A percentile compares a stretch with the other conserved stretches of the same genome.
Conservation (phyloP, 92 coral and sea anemone species). For the Nematostella vectensis region DNA sequence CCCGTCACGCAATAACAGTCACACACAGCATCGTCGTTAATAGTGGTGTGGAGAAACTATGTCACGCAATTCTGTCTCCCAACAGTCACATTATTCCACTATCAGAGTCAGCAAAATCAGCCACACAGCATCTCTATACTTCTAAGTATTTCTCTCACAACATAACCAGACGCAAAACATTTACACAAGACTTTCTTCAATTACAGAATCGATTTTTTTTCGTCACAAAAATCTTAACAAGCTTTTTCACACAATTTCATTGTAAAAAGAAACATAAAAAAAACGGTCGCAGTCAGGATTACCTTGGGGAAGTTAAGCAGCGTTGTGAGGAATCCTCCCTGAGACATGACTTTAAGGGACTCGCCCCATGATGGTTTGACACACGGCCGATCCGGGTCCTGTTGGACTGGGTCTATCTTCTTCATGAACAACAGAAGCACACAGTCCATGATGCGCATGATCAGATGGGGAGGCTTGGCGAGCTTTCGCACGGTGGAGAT, state of each 20-base stretch:
- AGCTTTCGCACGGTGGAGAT: slow-evolving; percentile 94
- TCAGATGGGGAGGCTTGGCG: slow-evolving; percentile 97
- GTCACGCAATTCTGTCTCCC: slow-evolving; percentile 94
- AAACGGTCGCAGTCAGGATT: too few species aligned
- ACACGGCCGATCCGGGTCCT: slow-evolving; percentile 86
- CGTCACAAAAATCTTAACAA: too few species aligned
- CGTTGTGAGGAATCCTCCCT: slow-evolving; percentile 77
- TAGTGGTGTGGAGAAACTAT: slow-evolving; percentile 92
- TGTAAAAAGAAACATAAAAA: too few species aligned
- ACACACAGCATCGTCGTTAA: too few species aligned
- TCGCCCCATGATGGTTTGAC: slow-evolving; percentile 89
- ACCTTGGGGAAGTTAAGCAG: slow-evolving; percentile 88
- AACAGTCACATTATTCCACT: slow-evolving; percentile 90
- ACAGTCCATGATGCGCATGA: slow-evolving; percentile 99
- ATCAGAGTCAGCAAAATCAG: too few species aligned
- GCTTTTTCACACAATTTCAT: too few species aligned
- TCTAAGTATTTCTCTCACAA: too few species aligned
- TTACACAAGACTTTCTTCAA: too few species aligned
- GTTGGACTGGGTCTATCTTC: slow-evolving; percentile 48
- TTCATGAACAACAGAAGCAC: slow-evolving; percentile 73
- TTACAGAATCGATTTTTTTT: too few species aligned
- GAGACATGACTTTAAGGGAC: slow-evolving; percentile 77
- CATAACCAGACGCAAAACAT: too few species aligned
- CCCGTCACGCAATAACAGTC: too few species aligned
- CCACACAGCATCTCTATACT: too few species aligned